Conservation (phyloP, 2,888 invertebrate species). For the Microplitis deprimator region DNA sequence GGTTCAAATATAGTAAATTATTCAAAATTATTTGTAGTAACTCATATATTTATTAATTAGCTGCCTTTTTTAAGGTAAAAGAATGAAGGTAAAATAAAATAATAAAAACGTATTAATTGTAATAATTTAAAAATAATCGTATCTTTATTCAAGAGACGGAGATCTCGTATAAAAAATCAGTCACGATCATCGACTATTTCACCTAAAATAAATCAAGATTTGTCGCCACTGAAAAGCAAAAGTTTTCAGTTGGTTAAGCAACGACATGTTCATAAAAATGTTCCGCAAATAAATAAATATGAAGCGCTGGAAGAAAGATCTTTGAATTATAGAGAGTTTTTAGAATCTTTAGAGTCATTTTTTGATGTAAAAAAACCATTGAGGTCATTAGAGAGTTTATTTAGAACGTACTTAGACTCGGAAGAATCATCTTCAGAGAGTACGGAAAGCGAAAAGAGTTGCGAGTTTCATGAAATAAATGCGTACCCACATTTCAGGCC, state of each 20-base stretch:
- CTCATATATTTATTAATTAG: background rate
- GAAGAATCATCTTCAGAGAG: slow-evolving; percentile 16
- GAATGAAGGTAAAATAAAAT: slow-evolving; percentile 64
- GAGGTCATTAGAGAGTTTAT: slow-evolving; percentile 53
- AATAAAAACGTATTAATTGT: slow-evolving; percentile 1
- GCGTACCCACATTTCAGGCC: background rate
- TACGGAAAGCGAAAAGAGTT: slow-evolving; percentile 11
- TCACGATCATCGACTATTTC: slow-evolving; percentile 52
- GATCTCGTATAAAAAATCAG: slow-evolving; percentile 53
- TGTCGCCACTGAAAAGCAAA: slow-evolving; percentile 49
- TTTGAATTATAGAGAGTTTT: slow-evolving; percentile 53
- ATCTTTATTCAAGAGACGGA: slow-evolving; percentile 55
- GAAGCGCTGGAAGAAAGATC: slow-evolving; percentile 38
- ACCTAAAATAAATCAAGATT: slow-evolving; percentile 41
- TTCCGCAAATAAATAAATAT: slow-evolving; percentile 42
- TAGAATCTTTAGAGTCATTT: slow-evolving; percentile 61
- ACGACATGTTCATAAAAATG: slow-evolving; percentile 46
- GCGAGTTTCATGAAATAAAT: background rate
- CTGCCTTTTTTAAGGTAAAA: slow-evolving; percentile 65
- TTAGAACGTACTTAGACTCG: slow-evolving; percentile 6
- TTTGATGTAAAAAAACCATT: slow-evolving; percentile 61
- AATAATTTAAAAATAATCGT: background rate
- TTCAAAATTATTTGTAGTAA: background rate
- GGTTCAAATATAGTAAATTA: background rate
- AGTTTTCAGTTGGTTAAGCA: slow-evolving; percentile 56